Evolutionary conservation across 2,888 invertebrate genomes (phyloP).

Genomic region (Agrotis puta): DNA sequence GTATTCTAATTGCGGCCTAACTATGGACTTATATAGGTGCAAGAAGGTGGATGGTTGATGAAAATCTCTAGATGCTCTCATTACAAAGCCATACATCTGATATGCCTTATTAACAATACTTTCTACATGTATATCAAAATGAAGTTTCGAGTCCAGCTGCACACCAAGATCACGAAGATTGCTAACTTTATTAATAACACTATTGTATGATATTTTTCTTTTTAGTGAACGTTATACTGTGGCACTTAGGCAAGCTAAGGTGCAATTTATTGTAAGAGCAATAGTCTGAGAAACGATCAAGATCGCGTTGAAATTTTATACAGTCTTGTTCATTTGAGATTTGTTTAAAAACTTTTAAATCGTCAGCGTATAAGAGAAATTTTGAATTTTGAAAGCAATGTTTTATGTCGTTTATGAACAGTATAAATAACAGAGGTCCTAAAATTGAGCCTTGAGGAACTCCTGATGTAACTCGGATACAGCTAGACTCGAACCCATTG

Average conservation of each 20-base stretch:
- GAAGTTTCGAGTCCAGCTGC: neutral
- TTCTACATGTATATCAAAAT: neutral
- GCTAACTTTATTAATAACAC: neutral
- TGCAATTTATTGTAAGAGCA: too few species aligned
- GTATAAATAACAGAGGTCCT: too few species aligned
- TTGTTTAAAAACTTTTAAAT: neutral
- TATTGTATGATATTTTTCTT: slow-evolving; percentile 1
- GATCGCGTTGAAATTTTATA: too few species aligned
- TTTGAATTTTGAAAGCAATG: too few species aligned
- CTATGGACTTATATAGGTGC: neutral
- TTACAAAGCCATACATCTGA: neutral
- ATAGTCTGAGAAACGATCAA: too few species aligned
- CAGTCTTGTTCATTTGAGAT: too few species aligned
- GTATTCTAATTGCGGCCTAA: neutral
- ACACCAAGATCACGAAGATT: neutral
- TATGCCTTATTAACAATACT: neutral
- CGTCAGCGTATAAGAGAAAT: too few species aligned
- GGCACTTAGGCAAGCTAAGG: neutral
- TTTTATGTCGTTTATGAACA: too few species aligned
- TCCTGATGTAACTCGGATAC: too few species aligned
- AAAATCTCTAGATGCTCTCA: neutral
- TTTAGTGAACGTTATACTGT: too few species aligned
- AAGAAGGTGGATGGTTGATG: neutral
- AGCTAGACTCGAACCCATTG: too few species aligned
- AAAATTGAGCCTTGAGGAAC: too few species aligned